phyloP scores from a whole-genome alignment of 2,888 invertebrate genomes.

The Frankliniella fusca region DNA sequence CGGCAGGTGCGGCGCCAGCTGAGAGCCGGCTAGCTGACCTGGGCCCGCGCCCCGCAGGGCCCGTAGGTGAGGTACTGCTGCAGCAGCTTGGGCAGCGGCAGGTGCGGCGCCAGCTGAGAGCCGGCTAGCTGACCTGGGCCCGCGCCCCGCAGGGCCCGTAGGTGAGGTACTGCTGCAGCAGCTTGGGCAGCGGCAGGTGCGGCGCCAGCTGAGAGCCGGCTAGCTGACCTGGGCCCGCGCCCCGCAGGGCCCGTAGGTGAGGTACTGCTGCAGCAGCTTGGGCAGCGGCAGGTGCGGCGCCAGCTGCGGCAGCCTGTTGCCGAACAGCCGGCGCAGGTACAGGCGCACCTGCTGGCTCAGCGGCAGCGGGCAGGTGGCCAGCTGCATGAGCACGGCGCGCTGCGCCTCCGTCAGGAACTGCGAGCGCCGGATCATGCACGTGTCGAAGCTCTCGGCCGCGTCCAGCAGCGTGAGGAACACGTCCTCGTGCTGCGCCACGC shows the following conservation, averaged over 20 bases:
- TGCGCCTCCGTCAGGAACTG: conserved; percentile 61
- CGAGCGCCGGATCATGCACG: conserved; percentile 73
- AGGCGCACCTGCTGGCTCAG: conserved; percentile 63
- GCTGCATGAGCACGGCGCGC: conserved; percentile 60
- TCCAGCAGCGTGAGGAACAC: conserved; percentile 64
- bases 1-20: too few species aligned
- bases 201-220: too few species aligned
- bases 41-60: neutral
- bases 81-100: too few species aligned
- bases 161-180: conserved; percentile 62
- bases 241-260: conserved; percentile 59
- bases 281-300: conserved; percentile 62
- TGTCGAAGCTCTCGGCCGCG: conserved; percentile 72
- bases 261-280: conserved; percentile 59
- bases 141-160: conserved; percentile 53
- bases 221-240: conserved; percentile 45
- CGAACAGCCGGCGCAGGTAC: conserved; percentile 55
- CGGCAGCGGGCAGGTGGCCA: conserved; percentile 63
- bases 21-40: neutral
- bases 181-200: conserved; percentile 48
- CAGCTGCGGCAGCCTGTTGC: conserved; percentile 54
- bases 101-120: too few species aligned
- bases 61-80: too few species aligned
- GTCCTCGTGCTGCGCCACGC: conserved; percentile 52
- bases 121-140: conserved; percentile 45